Evolutionary conservation across 2,113 vertebrate genomes (phyloP).

Genomic region (Zapornia atra): DNA sequence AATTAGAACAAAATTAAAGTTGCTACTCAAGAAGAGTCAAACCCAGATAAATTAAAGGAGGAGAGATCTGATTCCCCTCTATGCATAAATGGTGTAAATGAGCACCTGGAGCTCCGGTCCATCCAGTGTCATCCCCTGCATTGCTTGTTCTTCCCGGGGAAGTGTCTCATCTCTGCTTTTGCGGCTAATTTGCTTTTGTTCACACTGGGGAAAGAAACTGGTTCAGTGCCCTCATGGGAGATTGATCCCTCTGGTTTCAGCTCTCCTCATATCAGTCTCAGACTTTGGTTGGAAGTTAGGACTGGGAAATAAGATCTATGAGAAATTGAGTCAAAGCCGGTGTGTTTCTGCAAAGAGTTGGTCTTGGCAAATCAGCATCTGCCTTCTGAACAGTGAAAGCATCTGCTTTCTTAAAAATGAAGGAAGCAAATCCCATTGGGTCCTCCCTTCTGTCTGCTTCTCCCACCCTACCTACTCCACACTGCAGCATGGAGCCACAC

Average conservation of each 20-base stretch:
- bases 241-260: background rate
- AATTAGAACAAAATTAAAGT: background rate
- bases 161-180: background rate
- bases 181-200: background rate
- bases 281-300: background rate
- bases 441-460: background rate
- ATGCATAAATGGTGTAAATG: background rate
- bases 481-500: background rate
- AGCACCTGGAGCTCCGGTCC: background rate
- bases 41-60: background rate
- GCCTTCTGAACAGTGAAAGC: background rate
- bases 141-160: background rate
- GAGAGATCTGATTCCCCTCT: background rate
- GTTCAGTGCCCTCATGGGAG: background rate
- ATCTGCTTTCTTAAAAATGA: background rate
- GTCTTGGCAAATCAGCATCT: background rate
- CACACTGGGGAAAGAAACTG: background rate
- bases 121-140: rapidly evolving
- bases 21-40: background rate
- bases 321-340: background rate
- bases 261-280: background rate
- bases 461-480: background rate
- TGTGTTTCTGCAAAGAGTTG: background rate
- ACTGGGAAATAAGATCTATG: background rate
- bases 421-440: background rate